Evolutionary conservation across 2,113 vertebrate species (phyloP).

Genomic region (Lepus timidus): DNA sequence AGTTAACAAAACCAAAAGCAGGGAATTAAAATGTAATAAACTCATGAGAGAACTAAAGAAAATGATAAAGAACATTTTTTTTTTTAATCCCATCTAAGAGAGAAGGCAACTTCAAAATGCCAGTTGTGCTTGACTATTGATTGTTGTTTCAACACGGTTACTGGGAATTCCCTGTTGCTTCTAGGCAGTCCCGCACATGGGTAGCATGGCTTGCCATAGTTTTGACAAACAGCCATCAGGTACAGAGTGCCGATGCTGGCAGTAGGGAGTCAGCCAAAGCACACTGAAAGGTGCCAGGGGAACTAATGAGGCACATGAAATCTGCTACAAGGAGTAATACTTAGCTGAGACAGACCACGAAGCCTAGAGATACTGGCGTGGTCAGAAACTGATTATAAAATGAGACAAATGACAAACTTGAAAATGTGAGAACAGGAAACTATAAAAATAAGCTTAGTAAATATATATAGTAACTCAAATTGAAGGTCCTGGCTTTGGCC

Average conservation of each 20-base stretch:
- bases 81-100: background rate
- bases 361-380: background rate
- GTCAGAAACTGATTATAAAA: background rate
- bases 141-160: background rate
- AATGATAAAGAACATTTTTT: background rate
- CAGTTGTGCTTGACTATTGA: background rate
- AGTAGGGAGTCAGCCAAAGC: background rate
- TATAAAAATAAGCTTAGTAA: background rate
- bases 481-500: too few relatives aligned
- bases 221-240: background rate
- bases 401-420: background rate
- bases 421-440: background rate
- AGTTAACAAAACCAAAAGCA: background rate
- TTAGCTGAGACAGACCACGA: background rate
- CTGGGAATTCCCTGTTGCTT: background rate
- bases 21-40: background rate
- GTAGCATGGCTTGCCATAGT: background rate
- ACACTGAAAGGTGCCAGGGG: background rate
- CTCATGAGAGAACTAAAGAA: background rate
- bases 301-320: background rate
- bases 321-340: background rate
- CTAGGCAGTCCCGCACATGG: background rate
- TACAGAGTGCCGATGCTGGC: background rate
- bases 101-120: background rate
- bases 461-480: background rate